Evolutionary conservation across 2,797 vertebrate genomes (phyloP).

Genomic region (Poecilia picta): DNA sequence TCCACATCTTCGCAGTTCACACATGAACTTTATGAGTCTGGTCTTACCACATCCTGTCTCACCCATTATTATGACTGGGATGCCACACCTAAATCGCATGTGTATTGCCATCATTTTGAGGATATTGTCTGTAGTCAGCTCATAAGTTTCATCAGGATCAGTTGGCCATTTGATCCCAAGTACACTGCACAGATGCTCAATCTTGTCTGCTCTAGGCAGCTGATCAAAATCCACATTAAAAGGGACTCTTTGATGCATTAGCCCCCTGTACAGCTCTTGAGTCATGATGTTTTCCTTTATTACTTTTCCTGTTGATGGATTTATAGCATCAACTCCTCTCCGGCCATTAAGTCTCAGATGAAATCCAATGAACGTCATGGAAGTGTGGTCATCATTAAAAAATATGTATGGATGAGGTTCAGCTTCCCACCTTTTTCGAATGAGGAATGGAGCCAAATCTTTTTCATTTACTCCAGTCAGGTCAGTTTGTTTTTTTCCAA

Average conservation of each 20-base stretch:
- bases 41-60: conserved; percentile 95
- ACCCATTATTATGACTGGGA: conserved; percentile 93
- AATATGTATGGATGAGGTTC: conserved; percentile 93
- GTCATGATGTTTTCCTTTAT: conserved; percentile 85
- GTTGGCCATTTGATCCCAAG: conserved; percentile 80
- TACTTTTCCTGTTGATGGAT: conserved; percentile 67
- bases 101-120: conserved; percentile 92
- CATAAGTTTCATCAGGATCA: conserved; percentile 89
- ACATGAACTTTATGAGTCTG: conserved; percentile 88
- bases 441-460: conserved; percentile 86
- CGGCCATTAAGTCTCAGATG: conserved; percentile 64
- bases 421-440: conserved; percentile 90
- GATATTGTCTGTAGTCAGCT: conserved; percentile 89
- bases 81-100: conserved; percentile 91
- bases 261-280: conserved; percentile 67
- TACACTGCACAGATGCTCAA: conserved; percentile 82
- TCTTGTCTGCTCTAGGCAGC: conserved; percentile 83
- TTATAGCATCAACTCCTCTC: conserved; percentile 81
- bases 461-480: conserved; percentile 76
- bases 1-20: conserved; percentile 78
- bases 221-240: conserved; percentile 86
- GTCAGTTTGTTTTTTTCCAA: conserved; percentile 62
- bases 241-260: conserved; percentile 84
- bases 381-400: conserved; percentile 86
- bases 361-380: conserved; percentile 95